phyloP scores from a whole-genome alignment of 2,888 invertebrate species.

The Calephelis perditalis region DNA sequence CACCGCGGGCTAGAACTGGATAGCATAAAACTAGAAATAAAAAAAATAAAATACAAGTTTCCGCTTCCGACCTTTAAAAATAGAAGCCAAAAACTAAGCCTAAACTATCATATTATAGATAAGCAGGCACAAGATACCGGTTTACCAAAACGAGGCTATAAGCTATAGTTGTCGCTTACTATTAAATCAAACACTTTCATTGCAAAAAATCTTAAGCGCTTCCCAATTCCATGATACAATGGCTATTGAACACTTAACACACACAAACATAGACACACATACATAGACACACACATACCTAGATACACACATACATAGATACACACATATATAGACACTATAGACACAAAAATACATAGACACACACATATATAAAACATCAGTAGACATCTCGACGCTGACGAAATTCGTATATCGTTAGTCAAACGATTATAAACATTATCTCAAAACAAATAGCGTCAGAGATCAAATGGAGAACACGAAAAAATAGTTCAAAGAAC shows the following conservation, averaged over 20 bases:
- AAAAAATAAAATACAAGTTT: no score
- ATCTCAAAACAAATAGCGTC: constrained; percentile 16
- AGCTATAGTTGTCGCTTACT: neutral
- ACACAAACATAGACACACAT: neutral
- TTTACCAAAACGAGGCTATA: neutral
- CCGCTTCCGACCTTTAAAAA: no score
- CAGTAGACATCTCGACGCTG: constrained; percentile 7
- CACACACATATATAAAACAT: constrained; percentile 20
- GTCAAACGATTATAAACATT: constrained; percentile 16
- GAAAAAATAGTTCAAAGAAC: constrained; percentile 49
- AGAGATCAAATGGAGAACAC: neutral
- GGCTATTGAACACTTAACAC: constrained; percentile 1
- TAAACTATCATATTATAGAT: no score
- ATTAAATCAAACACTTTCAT: constrained; percentile 3
- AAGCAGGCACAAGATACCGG: neutral
- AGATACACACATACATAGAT: no score
- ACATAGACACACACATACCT: no score
- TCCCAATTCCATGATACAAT: constrained; percentile 3
- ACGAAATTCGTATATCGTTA: neutral
- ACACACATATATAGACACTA: no score
- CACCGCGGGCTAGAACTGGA: no score
- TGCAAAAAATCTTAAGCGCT: constrained; percentile 1
- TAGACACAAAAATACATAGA: neutral
- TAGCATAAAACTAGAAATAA: no score
- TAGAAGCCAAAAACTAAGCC: no score